These are phyloP conservation scores for Orchestes rusci DNA, from an alignment of 2,888 invertebrate species.

Conservation along the genomic window DNA sequence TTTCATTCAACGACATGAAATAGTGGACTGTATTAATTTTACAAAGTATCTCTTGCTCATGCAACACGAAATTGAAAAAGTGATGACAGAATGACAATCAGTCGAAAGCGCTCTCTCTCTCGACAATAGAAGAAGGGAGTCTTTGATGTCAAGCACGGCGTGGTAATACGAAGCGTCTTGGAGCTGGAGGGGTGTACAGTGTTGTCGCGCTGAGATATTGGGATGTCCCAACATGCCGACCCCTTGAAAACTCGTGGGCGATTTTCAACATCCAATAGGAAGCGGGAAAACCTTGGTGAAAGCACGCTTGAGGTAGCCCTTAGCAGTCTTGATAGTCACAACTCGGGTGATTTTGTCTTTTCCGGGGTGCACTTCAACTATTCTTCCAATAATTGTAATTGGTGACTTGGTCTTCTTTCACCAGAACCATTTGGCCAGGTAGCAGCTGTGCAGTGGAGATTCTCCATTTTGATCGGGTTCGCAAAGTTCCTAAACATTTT, in stretches of 20 bases:
- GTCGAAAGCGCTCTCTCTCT: no score
- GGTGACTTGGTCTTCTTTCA: conserved; percentile 11
- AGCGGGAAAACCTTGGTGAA: background rate
- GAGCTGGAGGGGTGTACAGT: no score
- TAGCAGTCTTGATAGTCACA: background rate
- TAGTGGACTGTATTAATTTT: no score
- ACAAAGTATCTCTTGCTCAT: no score
- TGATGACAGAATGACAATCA: no score
- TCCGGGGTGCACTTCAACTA: background rate
- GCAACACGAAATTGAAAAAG: no score
- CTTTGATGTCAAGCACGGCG: no score
- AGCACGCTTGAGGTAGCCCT: background rate
- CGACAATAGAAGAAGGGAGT: no score
- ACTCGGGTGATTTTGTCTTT: background rate
- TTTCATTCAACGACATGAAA: no score
- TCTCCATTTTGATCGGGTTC: conserved; percentile 12
- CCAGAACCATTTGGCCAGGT: conserved; percentile 11
- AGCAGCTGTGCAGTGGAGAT: background rate
- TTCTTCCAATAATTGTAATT: background rate
- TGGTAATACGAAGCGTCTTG: no score
- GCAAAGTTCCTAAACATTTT: conserved; percentile 21
- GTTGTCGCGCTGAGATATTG: no score
- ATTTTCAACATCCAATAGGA: background rate
- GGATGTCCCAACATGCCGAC: no score
- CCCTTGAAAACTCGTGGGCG: background rate